Evolutionary conservation across 2,797 vertebrate species (phyloP), one percentile per base, ranked within the genome.

Genomic region (Microctenopoma lineatum): DNA sequence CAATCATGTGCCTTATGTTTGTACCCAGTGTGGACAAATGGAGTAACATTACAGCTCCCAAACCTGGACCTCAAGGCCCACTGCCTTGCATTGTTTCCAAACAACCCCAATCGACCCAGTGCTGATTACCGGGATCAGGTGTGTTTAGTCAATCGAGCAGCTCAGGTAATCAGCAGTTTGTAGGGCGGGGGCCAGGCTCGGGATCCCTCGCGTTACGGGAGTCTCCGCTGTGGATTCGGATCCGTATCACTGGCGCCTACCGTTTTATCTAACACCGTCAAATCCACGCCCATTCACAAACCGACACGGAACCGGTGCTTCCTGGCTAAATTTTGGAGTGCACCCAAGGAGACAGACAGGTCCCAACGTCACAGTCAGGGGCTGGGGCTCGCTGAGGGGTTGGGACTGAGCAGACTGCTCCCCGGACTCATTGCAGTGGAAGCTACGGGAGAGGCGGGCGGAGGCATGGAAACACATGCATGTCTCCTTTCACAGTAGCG

Each of bases 351-450:
- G 70, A 34, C 38, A 73, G 78, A 15, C 59, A 32, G 65, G 61
- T 50, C 34, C 51, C 11, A 3, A 74, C 88, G 88, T 88, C 88
- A 84, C 79, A 41, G 77, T 62, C 59, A 73, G 34, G 86, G 76
- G 79, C 76, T 80, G 73, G 75, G 76, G 74, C 81, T 87, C 54
- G 39, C 48, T 1, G 10, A 70, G 70, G 75, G 81, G 68, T 25
- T 48, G 74, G 62, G 64, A 32, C 68, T 60, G 65, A 59, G 57
- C 69, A 15, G 45, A 59, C 39, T 44, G 70, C 55, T 15, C 48
- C 42, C 25, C 62, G 32, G 45, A 42, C 57, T 64, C 61, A 73
- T 56, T 83, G 85, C 86, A 67, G 79, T 46, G 78, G 65, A 82
- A 79, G 79, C 56, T 70, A 18, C 68, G 42, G 65, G 59, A 83